These are phyloP conservation scores for Machimus rusticus DNA, from an alignment of 2,888 invertebrate genomes.

Conservation along the genomic window DNA sequence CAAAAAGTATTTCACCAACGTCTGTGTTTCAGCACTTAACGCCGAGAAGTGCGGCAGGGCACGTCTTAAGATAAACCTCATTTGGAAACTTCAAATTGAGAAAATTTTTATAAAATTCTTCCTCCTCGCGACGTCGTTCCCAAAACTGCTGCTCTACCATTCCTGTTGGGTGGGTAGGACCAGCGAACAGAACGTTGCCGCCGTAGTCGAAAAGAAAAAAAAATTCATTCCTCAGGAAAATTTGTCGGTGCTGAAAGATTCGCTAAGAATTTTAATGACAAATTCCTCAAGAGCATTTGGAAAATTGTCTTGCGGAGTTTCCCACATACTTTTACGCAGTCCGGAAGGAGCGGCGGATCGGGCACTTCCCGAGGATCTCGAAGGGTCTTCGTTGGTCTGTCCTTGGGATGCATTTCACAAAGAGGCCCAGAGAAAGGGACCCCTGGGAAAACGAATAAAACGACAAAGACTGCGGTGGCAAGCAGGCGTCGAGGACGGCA, in stretches of 20 bases:
- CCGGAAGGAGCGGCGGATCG: not conserved
- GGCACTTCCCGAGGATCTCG: not conserved
- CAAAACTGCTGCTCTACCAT: not conserved
- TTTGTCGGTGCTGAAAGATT: not conserved
- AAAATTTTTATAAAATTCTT: not conserved
- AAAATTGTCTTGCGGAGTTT: constrained; percentile 12
- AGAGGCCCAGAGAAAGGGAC: not conserved
- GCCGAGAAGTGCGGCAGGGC: not conserved
- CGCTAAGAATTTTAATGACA: constrained; percentile 29
- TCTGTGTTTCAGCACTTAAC: not conserved
- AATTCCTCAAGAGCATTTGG: constrained; percentile 9
- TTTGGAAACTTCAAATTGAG: not conserved
- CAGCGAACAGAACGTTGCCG: not conserved
- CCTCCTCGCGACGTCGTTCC: not conserved
- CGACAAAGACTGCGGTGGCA: not conserved
- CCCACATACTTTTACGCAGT: constrained; percentile 12
- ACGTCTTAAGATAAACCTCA: not conserved
- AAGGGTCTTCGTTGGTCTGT: not conserved
- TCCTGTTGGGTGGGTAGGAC: not conserved
- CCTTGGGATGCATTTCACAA: constrained; percentile 4
- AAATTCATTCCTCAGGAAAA: constrained; percentile 1
- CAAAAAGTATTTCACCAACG: not conserved
- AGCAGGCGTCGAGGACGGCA: not conserved
- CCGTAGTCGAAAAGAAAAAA: not conserved
- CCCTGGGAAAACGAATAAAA: not conserved